phyloP scores from a whole-genome alignment of 2,797 vertebrate genomes.

The Anguilla marmorata region DNA sequence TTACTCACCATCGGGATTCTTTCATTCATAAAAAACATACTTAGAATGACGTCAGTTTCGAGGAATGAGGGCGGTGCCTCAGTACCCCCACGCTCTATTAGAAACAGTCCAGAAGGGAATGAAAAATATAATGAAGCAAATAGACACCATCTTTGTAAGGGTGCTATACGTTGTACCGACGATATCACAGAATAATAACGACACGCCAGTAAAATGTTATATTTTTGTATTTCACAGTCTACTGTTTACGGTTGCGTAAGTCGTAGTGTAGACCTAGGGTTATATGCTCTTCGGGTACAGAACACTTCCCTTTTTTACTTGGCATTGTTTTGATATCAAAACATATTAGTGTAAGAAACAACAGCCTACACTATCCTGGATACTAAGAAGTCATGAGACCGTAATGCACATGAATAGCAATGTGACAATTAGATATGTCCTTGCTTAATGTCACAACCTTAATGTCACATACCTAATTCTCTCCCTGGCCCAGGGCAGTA shows the following conservation, averaged over 20 bases:
- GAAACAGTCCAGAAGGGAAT: slow-evolving; percentile 1
- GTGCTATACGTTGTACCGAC: background rate
- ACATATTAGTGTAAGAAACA: background rate
- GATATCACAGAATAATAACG: background rate
- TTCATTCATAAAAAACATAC: slow-evolving; percentile 99
- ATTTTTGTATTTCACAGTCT: background rate
- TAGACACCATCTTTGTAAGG: slow-evolving; percentile 18
- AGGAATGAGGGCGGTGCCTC: slow-evolving; percentile 77
- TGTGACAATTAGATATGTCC: background rate
- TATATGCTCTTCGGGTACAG: background rate
- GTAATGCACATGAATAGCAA: background rate
- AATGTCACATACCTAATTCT: background rate
- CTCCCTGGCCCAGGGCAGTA: background rate
- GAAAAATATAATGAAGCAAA: background rate
- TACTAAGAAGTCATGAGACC: background rate
- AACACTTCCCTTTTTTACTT: background rate
- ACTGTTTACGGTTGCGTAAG: background rate
- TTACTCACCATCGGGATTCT: slow-evolving; percentile 96
- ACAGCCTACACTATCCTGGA: background rate
- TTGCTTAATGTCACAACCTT: background rate
- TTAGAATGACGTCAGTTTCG: slow-evolving; percentile 84
- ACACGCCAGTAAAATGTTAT: background rate
- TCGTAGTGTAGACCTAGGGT: background rate
- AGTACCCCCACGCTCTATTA: slow-evolving; percentile 66
- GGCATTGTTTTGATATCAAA: background rate